phyloP scores from a whole-genome alignment of 2,797 vertebrate genomes.

The Phoxinus dragarum region DNA sequence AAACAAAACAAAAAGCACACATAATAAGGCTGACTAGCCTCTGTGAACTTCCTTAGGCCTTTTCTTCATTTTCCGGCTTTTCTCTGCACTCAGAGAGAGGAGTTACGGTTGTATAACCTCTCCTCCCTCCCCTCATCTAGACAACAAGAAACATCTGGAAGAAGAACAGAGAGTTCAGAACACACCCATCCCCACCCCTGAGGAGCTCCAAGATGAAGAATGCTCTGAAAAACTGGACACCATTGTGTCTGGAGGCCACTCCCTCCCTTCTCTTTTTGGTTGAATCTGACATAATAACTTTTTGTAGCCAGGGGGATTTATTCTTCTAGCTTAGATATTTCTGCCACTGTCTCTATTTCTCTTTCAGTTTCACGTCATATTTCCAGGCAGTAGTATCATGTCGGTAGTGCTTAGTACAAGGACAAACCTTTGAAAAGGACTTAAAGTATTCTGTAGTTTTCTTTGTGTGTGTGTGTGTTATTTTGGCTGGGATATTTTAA shows the following conservation, averaged over 20 bases:
- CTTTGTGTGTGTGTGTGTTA: background rate
- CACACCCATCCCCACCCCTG: constrained; percentile 72
- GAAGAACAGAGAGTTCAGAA: constrained; percentile 75
- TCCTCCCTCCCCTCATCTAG: constrained; percentile 64
- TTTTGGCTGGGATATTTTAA: background rate
- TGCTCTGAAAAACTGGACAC: constrained; percentile 53
- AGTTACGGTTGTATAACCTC: constrained; percentile 70
- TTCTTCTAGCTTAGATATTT: constrained; percentile 16
- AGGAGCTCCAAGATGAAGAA: constrained; percentile 68
- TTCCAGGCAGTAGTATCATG: background rate
- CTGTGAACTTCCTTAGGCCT: constrained; percentile 47
- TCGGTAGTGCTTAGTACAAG: constrained; percentile 6
- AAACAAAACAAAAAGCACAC: background rate
- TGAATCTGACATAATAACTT: constrained; percentile 27
- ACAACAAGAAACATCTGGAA: constrained; percentile 83
- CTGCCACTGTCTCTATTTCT: background rate
- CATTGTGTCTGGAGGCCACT: constrained; percentile 58
- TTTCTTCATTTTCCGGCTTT: constrained; percentile 54
- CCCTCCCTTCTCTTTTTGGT: background rate
- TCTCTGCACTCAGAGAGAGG: constrained; percentile 41
- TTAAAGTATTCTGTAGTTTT: background rate
- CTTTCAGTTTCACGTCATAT: background rate
- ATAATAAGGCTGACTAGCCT: background rate
- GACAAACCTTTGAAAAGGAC: background rate
- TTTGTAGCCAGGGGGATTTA: constrained; percentile 27